Evolutionary conservation across 2,797 vertebrate species (phyloP).

Genomic region (Rhynchonycteris naso): DNA sequence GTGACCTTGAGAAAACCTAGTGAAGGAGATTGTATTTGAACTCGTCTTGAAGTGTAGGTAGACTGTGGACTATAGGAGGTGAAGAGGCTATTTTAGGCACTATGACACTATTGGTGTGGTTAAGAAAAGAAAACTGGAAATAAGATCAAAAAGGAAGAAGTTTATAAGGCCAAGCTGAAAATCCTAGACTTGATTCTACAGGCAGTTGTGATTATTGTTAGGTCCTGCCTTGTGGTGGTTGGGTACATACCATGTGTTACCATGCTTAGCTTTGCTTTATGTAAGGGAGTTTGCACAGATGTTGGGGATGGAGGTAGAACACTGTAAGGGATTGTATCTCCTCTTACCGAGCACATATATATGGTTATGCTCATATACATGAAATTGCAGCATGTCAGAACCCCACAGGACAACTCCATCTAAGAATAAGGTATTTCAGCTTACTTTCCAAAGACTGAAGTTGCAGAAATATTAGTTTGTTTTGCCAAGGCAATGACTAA

Average conservation of each 20-base stretch:
- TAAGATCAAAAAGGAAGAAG: neutral
- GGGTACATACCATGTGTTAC: neutral
- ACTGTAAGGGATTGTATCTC: neutral
- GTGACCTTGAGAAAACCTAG: neutral
- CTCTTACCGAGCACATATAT: neutral
- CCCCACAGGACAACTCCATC: neutral
- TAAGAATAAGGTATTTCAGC: neutral
- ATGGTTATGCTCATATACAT: neutral
- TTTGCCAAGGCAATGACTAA: neutral
- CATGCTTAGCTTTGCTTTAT: neutral
- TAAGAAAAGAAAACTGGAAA: neutral
- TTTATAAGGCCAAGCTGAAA: neutral
- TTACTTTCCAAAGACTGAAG: neutral
- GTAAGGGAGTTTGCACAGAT: neutral
- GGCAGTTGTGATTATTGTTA: neutral
- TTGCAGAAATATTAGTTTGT: neutral
- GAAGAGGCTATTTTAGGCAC: neutral
- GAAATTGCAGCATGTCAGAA: neutral
- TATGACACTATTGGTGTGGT: neutral
- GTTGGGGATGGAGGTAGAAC: neutral
- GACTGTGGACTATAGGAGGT: neutral
- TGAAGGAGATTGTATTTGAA: neutral
- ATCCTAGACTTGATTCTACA: neutral
- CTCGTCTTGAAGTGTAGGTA: neutral
- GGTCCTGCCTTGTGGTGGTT: accelerated